Evolutionary conservation across 2,888 invertebrate species (phyloP), one percentile per base, ranked within the genome.

Genomic region (Leistus spinibarbis): DNA sequence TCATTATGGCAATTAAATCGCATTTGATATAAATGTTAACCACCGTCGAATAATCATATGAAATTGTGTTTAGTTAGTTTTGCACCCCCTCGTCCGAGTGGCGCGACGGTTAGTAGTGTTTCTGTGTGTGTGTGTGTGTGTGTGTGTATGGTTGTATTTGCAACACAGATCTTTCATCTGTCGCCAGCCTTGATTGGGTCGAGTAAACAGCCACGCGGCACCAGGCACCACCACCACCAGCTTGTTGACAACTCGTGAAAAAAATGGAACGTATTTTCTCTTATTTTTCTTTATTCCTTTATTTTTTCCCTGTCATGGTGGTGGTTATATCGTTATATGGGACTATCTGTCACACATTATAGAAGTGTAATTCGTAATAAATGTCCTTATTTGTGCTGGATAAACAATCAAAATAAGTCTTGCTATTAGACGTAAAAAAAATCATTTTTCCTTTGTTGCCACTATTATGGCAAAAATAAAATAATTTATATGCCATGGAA

Each of bases 191-290:
- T 60, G 60, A 60, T 60, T 60, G 60, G 60, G 60, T 56, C 54
- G 69, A 69, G 69, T 70, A 70, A 70, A 70, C 70, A 70, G 54
- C 63, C 20, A 17, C 27, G 19, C 60, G 60, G 60, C 60, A 60
- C 60, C 60, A 40, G 7, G 40, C 40, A 19, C 62, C 69, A 63
- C 63, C 69, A 40, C 13, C 20, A 19, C 10, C 70, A 53, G 70
- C 54, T 69, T 70, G 70, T 70, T 70, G 70, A 70, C 70, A 68
- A 68, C 68, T 57, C 56, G 68, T 4, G 40, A 40, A 40, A 40
- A 40, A 40, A 40, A 40, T 40, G 40, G 40, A 40, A 40, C 40
- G 40, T 40, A 40, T 40, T 68, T 68, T 68, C 56, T 24, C 56
- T 22, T 13, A 68, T 56, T 68, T 68, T 68, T 68, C 57, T 68